Percentiles rank a stretch among this genome's conserved stretches.
Evolutionary conservation across 2,888 invertebrate genomes (phyloP).

Genomic region (Synanthedon andrenaeformis): DNA sequence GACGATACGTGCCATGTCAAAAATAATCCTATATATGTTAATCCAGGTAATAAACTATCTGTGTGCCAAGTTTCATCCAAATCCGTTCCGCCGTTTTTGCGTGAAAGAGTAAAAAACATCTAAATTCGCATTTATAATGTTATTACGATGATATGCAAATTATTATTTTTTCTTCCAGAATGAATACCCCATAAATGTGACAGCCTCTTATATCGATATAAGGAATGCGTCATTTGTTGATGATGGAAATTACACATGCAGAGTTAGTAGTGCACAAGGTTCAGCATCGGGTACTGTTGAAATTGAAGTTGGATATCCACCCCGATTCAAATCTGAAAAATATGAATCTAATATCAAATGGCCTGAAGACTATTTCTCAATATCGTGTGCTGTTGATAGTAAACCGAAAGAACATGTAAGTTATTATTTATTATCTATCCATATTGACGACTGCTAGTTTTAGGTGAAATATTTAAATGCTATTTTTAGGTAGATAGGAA

Average conservation of each 20-base stretch:
- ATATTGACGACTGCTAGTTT: too few relatives aligned
- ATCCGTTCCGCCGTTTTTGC: too few relatives aligned
- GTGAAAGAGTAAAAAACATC: too few relatives aligned
- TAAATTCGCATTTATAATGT: too few relatives aligned
- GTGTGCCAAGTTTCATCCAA: too few relatives aligned
- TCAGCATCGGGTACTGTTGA: not conserved
- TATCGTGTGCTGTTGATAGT: not conserved
- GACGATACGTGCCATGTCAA: too few relatives aligned
- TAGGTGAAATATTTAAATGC: too few relatives aligned
- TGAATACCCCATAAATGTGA: not conserved
- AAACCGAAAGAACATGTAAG: not conserved
- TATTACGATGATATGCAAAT: too few relatives aligned
- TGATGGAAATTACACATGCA: constrained; percentile 3
- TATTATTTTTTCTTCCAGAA: not conserved
- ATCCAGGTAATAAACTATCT: too few relatives aligned
- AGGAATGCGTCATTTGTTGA: not conserved
- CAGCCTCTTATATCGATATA: not conserved
- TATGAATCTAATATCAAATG: not conserved
- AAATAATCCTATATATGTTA: too few relatives aligned
- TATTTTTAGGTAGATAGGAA: too few relatives aligned
- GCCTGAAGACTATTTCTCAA: not conserved
- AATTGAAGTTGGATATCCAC: not conserved
- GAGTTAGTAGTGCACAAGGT: not conserved
- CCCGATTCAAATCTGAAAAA: not conserved
- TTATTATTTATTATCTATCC: not conserved